Base-by-base conservation (phyloP, 2,797 vertebrate genomes). In the Saxicola maurus region DNA sequence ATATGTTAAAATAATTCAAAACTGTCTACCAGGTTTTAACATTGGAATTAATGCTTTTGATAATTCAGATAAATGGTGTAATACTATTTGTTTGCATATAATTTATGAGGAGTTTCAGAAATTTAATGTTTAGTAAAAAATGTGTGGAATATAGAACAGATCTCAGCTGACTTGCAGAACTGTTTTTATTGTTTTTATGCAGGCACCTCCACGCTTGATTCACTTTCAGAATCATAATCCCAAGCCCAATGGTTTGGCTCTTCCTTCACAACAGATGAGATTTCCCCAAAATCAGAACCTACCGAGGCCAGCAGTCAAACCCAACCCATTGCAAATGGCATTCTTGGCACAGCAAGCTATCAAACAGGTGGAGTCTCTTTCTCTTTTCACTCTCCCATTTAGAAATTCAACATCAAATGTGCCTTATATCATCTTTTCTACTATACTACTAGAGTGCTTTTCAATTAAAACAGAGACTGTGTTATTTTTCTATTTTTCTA, bases 321-420 rank as follows among this genome's bases (percentile, higher is more conserved):
- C 97, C 81, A 97, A 76, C 59, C 97, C 97, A 5, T 65, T 97
- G 17, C 97, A 98, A 77, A 97, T 97, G 96, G 97, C 97, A 37
- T 97, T 97, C 81, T 95, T 98, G 96, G 96, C 97, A 33, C 98
- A 97, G 56, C 97, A 98, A 84, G 97, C 97, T 74, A 97, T 98
- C 94, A 98, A 98, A 69, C 98, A 98, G 97, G 97, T 98, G 91
- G 30, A 27, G 17, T 73, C 67, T 68, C 7, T 67, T 72, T 78
- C 53, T 31, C 13, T 45, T 80, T 73, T 28, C 16, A n/a, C 20
- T 74, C 2, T 4, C 24, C 25, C 17, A 11, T 27, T 23, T 66
- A 52, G 69, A 93, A 93, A 75, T 45, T 13, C 71, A 79, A 30
- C n/a, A 82, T 72, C 30, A 73, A 37, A 76, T 60, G 9, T 35